Base-by-base conservation (phyloP, 2,113 vertebrate species). In the Bombycilla garrulus region DNA sequence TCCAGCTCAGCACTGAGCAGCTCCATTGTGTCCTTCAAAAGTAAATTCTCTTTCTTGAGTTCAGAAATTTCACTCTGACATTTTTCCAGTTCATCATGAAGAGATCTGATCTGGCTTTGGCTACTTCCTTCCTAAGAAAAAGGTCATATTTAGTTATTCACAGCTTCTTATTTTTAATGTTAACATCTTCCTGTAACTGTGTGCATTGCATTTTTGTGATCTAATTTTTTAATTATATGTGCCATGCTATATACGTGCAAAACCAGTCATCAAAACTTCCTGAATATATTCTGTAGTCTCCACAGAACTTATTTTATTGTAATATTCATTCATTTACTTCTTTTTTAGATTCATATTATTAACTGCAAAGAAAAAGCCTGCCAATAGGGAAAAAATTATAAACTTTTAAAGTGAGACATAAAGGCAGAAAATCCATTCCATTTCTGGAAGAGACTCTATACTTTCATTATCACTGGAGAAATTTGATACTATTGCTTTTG, bases 21-120 rank as follows among this genome's bases (percentile, higher is more conserved):
- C 69, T 97, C 97, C 73, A 98, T 90, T 5, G 98, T 96, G 56
- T 98, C 98, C 96, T 97, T 98, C 69, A 99, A 97, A 50, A 98
- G 90, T 6, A 98, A 82, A 62, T 99, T 99, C 93, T 99, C 99
- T 88, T 98, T 98, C 96, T 97, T 97, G 48, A 99, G 98, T 69
- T 97, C 94, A 38, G 98, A 87, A 45, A 98, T 97, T 88, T 98
- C 98, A 57, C 91, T 97, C 78, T 97, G 98, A 73, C 97, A 98
- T 96, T 98, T 98, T 60, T 98, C 98, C 45, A 98, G 94, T 83
- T 98, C 96, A 57, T 97, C 96, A 15, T 98, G 97, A 78, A 98
- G 98, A 74, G 98, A 98, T 96, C 98, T 98, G 42, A 98, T 95
- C 95, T 98, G 98, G 95, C 97, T 98, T 80, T 98, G 98, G 96